phyloP scores from a whole-genome alignment of 2,888 invertebrate genomes.

The Perdita meconis region DNA sequence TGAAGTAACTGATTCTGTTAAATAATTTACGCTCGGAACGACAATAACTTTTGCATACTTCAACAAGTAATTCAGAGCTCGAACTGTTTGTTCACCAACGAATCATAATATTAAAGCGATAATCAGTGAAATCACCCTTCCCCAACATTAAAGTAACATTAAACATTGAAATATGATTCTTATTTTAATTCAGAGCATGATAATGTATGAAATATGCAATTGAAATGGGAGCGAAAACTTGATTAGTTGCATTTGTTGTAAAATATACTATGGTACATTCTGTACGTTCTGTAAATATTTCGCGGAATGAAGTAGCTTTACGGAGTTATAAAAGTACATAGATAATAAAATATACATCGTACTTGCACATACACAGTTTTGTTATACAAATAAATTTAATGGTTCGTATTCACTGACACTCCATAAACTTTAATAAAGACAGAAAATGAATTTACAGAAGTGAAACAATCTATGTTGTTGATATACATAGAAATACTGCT shows the following conservation, averaged over 20 bases:
- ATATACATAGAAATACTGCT: no score
- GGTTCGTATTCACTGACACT: background rate
- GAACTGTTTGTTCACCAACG: background rate
- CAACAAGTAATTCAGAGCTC: background rate
- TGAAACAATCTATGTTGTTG: background rate
- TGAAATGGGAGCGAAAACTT: constrained; percentile 44
- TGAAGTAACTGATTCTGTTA: constrained; percentile 9
- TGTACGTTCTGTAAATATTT: constrained; percentile 5
- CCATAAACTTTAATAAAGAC: background rate
- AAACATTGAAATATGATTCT: constrained; percentile 45
- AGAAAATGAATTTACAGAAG: no score
- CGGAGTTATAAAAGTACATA: background rate
- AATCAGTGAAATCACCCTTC: constrained; percentile 60
- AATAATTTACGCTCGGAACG: no score
- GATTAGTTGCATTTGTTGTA: constrained; percentile 56
- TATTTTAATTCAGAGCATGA: constrained; percentile 54
- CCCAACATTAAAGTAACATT: constrained; percentile 68
- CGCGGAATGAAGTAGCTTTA: background rate
- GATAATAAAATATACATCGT: background rate
- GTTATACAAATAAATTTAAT: background rate
- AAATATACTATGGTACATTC: constrained; percentile 63
- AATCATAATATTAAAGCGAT: constrained; percentile 27
- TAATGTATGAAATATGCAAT: constrained; percentile 55
- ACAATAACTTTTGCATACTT: background rate
- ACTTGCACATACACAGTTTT: background rate